Base-by-base conservation (phyloP, 2,113 vertebrate genomes). In the Xiphophorus maculatus region DNA sequence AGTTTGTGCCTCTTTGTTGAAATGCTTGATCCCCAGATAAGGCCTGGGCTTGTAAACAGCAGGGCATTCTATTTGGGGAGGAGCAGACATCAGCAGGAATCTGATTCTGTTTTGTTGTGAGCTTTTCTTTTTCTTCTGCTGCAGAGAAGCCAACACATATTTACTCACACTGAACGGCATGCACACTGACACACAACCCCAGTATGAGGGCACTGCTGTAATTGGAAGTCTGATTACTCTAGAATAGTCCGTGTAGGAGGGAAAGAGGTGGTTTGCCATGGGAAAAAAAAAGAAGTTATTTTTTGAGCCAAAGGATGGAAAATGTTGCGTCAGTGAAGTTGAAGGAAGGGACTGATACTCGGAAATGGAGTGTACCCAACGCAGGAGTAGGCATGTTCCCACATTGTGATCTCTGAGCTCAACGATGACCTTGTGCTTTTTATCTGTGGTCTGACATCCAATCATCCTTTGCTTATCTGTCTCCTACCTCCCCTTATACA, bases 181-280 rank as follows among this genome's bases (percentile, higher is more conserved):
- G 25, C 70, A 63, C 13, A 3, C 42, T 63, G 30, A 3, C 54
- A 69, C 74, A 54, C 0, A 72, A 37, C 69, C 68, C 25, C 19
- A 28, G 68, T 84, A 77, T 69, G 66, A 81, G 84, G 84, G 66
- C 77, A 80, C 69, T 69, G 77, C 82, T 85, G 84, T 92, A 92
- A 91, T 93, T 89, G 89, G 89, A 93, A 87, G 87, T 90, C 78
- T 92, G 89, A 93, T 93, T 89, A 88, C 88, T 88, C 84, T 84
- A 80, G 84, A 83, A 88, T 88, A 69, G 84, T 42, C 77, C 64
- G 73, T 67, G 76, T 32, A 5, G 27, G 63, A 22, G 42, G 63
- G 62, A 33, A 37, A 62, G 60, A 69, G 8, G 32, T 48, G 25
- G 32, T 29, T 28, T 73, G 44, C 61, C 35, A 73, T 5, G 63